A percentile compares a stretch with the other conserved stretches of the same genome.
Evolutionary conservation across 2,888 invertebrate genomes (phyloP).

Genomic region (Rotaria macrura): DNA sequence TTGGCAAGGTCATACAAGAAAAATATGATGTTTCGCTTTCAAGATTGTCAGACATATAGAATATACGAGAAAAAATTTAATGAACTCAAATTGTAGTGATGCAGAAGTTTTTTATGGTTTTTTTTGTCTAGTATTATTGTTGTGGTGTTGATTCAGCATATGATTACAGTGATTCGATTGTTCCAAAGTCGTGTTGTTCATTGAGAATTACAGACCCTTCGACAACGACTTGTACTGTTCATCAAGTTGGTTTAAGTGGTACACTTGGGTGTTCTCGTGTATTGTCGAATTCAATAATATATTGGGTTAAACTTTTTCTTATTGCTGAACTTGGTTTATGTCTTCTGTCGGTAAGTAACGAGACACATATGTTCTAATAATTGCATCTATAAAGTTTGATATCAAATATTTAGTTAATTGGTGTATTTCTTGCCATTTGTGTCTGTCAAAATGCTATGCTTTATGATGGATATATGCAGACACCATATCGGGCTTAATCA

Average conservation of each 20-base stretch:
- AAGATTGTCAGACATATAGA: background rate
- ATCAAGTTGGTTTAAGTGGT: background rate
- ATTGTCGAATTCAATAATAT: background rate
- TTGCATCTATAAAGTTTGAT: too few species aligned
- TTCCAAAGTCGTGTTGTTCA: background rate
- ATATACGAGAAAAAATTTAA: background rate
- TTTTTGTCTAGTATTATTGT: background rate
- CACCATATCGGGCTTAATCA: background rate
- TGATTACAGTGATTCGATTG: background rate
- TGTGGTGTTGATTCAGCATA: conserved; percentile 3
- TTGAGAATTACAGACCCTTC: background rate
- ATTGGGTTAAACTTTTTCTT: background rate
- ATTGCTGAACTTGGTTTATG: background rate
- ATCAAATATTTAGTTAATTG: background rate
- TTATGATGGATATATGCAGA: background rate
- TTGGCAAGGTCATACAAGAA: background rate
- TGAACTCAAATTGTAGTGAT: background rate
- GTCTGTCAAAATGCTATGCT: background rate
- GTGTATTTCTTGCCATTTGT: background rate
- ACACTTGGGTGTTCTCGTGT: background rate
- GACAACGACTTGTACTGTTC: background rate
- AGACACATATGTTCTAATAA: too few species aligned
- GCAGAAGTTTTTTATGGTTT: too few species aligned
- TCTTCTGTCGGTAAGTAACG: background rate
- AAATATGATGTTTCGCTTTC: background rate